These are phyloP conservation scores for Sisor rabdophorus DNA, from an alignment of 2,113 vertebrate genomes.

Conservation along the genomic window DNA sequence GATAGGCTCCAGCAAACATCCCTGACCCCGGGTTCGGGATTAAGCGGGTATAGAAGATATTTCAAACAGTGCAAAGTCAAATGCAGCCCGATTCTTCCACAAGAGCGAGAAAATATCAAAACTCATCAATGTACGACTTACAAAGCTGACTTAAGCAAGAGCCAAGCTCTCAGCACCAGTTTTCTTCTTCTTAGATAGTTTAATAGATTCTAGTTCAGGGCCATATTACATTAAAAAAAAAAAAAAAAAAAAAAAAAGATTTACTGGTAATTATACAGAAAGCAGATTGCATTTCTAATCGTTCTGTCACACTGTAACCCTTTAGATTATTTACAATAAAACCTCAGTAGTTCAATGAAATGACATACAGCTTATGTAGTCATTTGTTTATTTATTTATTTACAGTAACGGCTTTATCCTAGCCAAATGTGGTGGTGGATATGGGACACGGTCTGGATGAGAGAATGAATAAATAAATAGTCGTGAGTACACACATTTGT, in stretches of 20 bases:
- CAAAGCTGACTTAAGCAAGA: constrained; percentile 20
- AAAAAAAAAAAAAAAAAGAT: neutral
- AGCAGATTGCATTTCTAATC: neutral
- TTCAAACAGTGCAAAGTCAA: neutral
- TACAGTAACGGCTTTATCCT: neutral
- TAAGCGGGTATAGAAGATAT: no score
- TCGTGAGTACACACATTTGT: no score
- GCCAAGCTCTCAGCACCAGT: neutral
- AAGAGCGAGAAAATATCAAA: constrained; percentile 4
- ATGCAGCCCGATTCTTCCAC: neutral
- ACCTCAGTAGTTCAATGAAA: neutral
- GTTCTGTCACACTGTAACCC: neutral
- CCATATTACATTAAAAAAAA: neutral
- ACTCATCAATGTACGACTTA: neutral
- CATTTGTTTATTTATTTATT: neutral
- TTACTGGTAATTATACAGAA: neutral
- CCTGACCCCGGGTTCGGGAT: no score
- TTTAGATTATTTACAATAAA: neutral
- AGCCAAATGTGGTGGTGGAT: neutral
- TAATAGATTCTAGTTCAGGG: neutral
- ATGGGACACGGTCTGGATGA: neutral
- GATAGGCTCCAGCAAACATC: no score
- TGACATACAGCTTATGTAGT: neutral
- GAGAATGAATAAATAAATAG: no score
- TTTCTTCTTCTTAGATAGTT: neutral